Evolutionary conservation across 1,140 invertebrate genomes (phyloP), one percentile per base, ranked within the genome.

Genomic region (Rhyzopertha dominica): DNA sequence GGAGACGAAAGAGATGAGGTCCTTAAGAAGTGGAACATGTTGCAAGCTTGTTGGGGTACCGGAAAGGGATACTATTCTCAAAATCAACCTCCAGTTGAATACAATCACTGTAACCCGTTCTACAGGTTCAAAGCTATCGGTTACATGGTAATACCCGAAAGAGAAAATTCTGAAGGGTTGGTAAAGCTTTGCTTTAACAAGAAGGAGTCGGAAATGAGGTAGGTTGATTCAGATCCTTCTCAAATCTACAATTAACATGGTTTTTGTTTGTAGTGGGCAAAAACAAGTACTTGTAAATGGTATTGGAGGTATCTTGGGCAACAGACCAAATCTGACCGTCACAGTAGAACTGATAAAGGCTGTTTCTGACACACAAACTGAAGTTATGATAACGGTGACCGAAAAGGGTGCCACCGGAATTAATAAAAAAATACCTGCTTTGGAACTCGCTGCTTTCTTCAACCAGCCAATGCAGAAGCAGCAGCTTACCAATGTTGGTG

Each of bases 91-190:
- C 80, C 85, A 1, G 78, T 95, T 10, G 84, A 90, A 42, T 83
- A 95, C 30, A 89, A 82, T 39, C 82, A 86, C 39, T 84, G 93
- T 51, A 96, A 95, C 71, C 87, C 89, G 2, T 78, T 94, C 18
- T 96, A 90, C 65, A 74, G 87, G 30, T 95, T 96, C 59, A 96
- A 95, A 76, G 87, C 91, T 2, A 85, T 96, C 18, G 88, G 87
- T 0, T 95, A 95, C 60, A 90, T 84, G 60, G 78, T 81, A 12
- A 79, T 95, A 54, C 88, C 89, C 0, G 80, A 78, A 1, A 78
- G 81, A 24, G 85, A 88, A 42, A 87, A 91, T 63, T 89, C 90
- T 62, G 84, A 94, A 57, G 92, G 91, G 2, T 71, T 92, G 12
- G 87, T 96, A 1, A 82, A 82, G 9, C 58, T 96, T 19, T 75